These are phyloP conservation scores for Myotis planiceps DNA, from an alignment of 2,797 vertebrate genomes.

Conservation along the genomic window DNA sequence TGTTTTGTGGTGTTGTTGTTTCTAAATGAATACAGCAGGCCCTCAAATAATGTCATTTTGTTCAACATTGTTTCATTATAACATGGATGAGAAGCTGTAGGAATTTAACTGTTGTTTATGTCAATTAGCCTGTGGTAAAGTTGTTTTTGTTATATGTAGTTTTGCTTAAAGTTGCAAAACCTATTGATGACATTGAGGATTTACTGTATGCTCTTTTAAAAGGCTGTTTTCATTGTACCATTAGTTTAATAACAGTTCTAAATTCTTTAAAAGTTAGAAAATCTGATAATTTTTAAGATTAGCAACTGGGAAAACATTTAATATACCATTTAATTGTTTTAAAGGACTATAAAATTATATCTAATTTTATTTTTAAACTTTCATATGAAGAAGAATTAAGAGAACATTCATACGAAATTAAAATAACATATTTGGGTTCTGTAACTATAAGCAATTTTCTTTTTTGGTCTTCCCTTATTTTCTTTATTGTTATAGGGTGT, in stretches of 20 bases:
- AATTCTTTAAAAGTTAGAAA: slow-evolving; percentile 22
- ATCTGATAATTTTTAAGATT: slow-evolving; percentile 40
- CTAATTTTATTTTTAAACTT: slow-evolving; percentile 49
- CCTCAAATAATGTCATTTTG: neutral
- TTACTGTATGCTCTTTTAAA: slow-evolving; percentile 6
- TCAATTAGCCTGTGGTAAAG: neutral
- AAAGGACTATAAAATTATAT: neutral
- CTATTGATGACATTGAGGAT: neutral
- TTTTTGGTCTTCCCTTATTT: neutral
- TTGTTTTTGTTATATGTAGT: neutral
- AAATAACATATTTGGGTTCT: slow-evolving; percentile 31
- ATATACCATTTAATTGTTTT: neutral
- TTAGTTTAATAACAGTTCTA: slow-evolving; percentile 44
- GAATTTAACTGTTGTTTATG: neutral
- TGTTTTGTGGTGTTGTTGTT: neutral
- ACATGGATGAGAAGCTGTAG: neutral
- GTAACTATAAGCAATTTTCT: neutral
- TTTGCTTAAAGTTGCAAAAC: neutral
- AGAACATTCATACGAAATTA: slow-evolving; percentile 9
- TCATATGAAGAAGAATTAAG: slow-evolving; percentile 19
- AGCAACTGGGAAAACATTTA: slow-evolving; percentile 34
- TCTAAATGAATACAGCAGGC: neutral
- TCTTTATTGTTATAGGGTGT: neutral
- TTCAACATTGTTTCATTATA: neutral
- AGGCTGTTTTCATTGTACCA: neutral